Evolutionary conservation across 2,113 vertebrate species (phyloP).

Genomic region (Pithys albifrons): DNA sequence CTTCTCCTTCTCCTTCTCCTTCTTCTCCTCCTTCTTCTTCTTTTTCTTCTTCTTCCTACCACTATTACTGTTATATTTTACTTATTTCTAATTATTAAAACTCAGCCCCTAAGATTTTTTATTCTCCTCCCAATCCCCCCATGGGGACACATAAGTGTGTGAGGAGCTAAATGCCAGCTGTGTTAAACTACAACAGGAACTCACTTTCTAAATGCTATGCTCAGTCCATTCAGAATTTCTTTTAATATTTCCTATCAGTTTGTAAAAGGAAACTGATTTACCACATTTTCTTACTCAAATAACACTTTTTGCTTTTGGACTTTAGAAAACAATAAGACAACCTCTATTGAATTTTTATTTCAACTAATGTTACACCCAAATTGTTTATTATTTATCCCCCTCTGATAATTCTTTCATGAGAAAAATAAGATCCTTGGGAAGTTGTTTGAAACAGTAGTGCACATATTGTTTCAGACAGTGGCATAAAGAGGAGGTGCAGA

Average conservation of each 20-base stretch:
- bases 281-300: not conserved
- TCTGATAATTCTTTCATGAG: not conserved
- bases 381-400: not conserved
- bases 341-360: not conserved
- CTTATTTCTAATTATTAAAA: no score
- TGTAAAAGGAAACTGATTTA: not conserved
- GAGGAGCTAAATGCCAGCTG: not conserved
- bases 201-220: not conserved
- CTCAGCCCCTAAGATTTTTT: not conserved
- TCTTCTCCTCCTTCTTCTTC: no score
- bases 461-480: not conserved
- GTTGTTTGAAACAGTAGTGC: not conserved
- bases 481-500: not conserved
- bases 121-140: not conserved
- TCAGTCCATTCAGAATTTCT: not conserved
- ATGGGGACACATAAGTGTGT: not conserved
- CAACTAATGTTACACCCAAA: not conserved
- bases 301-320: not conserved
- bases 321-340: fast-evolving
- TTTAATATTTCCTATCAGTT: not conserved
- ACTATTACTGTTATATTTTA: not conserved
- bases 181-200: not conserved
- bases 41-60: not conserved
- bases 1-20: no score
- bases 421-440: not conserved